Percentiles rank a stretch among this genome's conserved stretches.
Evolutionary conservation across 2,113 vertebrate genomes (phyloP).

Genomic region (Microtus richardsoni): DNA sequence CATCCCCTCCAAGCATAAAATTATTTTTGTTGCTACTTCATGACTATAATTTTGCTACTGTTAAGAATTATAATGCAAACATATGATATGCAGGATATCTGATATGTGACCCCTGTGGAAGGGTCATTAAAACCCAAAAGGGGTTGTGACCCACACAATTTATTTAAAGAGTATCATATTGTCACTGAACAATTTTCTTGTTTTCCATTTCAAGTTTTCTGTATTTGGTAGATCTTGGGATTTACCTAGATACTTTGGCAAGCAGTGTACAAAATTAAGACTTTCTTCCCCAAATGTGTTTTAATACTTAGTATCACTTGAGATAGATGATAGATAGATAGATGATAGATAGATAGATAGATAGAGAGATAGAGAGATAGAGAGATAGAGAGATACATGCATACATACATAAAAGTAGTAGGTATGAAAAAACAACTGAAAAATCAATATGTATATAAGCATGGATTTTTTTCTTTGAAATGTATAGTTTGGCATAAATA

Average conservation of each 20-base stretch:
- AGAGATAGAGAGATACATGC: no score
- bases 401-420: neutral
- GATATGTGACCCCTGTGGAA: neutral
- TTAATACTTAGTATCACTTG: conserved; percentile 17
- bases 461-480: neutral
- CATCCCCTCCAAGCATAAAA: neutral
- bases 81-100: neutral
- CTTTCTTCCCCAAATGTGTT: neutral
- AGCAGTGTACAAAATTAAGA: neutral
- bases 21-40: neutral
- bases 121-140: neutral
- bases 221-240: neutral
- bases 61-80: neutral
- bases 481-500: neutral
- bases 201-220: neutral
- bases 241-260: neutral
- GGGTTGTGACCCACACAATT: neutral
- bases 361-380: no score
- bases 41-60: neutral
- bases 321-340: no score
- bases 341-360: no score
- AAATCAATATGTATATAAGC: neutral
- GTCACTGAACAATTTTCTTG: neutral
- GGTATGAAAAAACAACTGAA: neutral
- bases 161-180: neutral